Evolutionary conservation across 1,140 invertebrate species (phyloP).

Genomic region (Lepeophtheirus salmonis): DNA sequence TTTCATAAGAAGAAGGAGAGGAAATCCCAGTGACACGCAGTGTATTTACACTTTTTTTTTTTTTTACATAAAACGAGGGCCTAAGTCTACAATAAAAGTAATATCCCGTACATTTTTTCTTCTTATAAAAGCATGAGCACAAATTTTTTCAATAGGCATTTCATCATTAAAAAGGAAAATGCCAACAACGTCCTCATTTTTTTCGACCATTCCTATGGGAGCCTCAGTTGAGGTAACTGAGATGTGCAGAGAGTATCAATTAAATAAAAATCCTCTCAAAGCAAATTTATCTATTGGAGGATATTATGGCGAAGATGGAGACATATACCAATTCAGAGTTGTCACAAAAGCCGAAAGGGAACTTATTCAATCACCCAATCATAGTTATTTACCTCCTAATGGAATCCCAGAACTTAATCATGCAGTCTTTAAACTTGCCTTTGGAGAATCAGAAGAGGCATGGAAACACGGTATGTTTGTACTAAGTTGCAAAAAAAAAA

Average conservation of each 20-base stretch:
- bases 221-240: neutral
- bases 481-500: neutral
- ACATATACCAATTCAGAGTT: neutral
- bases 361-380: neutral
- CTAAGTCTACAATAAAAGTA: no score
- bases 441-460: neutral
- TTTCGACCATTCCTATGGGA: neutral
- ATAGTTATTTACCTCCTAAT: neutral
- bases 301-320: neutral
- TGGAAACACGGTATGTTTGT: neutral
- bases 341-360: neutral
- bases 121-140: no score
- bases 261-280: neutral
- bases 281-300: neutral
- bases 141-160: no score
- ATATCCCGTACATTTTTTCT: no score
- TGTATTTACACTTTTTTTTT: no score
- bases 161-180: no score
- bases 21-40: no score
- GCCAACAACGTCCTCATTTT: neutral
- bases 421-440: neutral
- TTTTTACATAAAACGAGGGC: no score
- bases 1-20: no score
- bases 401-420: neutral
- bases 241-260: neutral